Conservation (phyloP, 2,797 vertebrate genomes). For the Simalia tracyae region DNA sequence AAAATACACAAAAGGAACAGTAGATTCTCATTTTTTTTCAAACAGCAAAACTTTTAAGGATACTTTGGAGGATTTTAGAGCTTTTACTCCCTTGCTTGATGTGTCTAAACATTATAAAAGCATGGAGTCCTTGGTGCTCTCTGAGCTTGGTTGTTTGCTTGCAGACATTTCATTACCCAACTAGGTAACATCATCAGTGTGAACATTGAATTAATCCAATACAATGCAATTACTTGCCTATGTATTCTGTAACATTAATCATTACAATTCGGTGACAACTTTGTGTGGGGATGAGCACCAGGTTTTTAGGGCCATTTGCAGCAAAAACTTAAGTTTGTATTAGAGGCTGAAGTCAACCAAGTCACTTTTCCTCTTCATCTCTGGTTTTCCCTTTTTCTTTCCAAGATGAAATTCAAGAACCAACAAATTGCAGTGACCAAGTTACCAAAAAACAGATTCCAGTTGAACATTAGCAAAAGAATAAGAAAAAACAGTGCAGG, state of each 20-base stretch:
- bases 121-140: not conserved
- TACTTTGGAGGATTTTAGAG: slow-evolving; percentile 1
- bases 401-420: too few species aligned
- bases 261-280: not conserved
- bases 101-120: not conserved
- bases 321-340: too few species aligned
- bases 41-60: slow-evolving; percentile 23
- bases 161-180: not conserved
- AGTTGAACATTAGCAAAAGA: too few species aligned
- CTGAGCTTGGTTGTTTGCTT: not conserved
- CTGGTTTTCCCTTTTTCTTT: not conserved
- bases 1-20: slow-evolving; percentile 34
- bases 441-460: too few species aligned
- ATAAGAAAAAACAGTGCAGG: too few species aligned
- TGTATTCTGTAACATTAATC: too few species aligned
- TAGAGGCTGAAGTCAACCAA: not conserved
- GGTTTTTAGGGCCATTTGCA: not conserved
- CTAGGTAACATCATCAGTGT: not conserved
- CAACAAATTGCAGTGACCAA: too few species aligned
- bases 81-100: not conserved
- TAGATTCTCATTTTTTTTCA: slow-evolving; percentile 21
- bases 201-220: too few species aligned
- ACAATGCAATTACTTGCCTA: too few species aligned
- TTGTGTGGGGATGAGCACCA: not conserved
- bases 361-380: too few species aligned